These are phyloP conservation scores for Gortyna flavago DNA, from an alignment of 2,888 invertebrate species.

Conservation along the genomic window DNA sequence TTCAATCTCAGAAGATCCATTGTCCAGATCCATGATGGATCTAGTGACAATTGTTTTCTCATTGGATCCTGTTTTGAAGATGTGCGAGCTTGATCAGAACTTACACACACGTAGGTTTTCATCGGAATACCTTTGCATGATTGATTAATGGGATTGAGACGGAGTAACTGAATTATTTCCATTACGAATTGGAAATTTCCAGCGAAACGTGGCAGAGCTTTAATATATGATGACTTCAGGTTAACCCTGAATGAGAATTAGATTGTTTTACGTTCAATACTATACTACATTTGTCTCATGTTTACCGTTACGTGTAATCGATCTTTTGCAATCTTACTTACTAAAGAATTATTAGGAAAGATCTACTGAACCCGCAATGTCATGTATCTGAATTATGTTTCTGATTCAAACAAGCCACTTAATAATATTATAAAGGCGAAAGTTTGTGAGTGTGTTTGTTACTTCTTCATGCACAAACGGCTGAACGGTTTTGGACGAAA, in stretches of 20 bases:
- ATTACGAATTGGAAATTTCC: constrained; percentile 33
- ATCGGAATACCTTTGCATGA: constrained; percentile 23
- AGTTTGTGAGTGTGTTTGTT: too few relatives aligned
- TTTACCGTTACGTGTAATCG: not conserved
- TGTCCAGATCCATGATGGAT: too few relatives aligned
- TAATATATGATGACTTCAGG: constrained; percentile 33
- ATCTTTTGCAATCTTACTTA: not conserved
- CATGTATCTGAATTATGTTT: not conserved
- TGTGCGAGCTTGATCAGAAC: constrained; percentile 1
- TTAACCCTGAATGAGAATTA: constrained; percentile 19
- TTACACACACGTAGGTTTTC: constrained; percentile 1
- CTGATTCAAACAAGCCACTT: not conserved
- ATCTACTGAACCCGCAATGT: not conserved
- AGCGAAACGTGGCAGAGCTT: constrained; percentile 29
- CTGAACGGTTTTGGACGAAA: too few relatives aligned
- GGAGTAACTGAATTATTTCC: constrained; percentile 41
- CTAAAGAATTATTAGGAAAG: not conserved
- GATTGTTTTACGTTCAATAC: constrained; percentile 22
- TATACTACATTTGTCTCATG: not conserved
- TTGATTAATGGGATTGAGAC: constrained; percentile 45
- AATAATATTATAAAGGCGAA: too few relatives aligned
- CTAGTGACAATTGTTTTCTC: too few relatives aligned
- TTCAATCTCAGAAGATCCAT: too few relatives aligned
- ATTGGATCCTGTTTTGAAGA: too few relatives aligned
- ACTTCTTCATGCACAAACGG: too few relatives aligned